Evolutionary conservation across 2,888 invertebrate genomes (phyloP), one percentile per base, ranked within the genome.

Genomic region (Lottia scabra): DNA sequence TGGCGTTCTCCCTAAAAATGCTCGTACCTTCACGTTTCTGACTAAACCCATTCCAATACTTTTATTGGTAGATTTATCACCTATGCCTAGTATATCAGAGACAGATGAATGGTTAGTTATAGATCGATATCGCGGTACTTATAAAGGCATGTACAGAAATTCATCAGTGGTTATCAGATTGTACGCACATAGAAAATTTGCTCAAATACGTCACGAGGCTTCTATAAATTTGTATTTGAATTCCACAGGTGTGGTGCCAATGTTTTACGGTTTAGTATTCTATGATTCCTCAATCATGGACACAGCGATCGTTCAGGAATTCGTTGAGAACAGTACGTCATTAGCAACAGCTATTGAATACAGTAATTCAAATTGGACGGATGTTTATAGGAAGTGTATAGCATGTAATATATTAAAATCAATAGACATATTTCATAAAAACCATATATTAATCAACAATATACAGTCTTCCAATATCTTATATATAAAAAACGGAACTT

Each of bases 361-460:
- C 0, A 38, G 56, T 12, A 48, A 16, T 30, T 65, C 65, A 16
- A 15, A 56, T 0, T 56, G 56, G 56, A 23, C 23, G 13, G 56
- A 56, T 56, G 23, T 23, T 23, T 56, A 56, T 19, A 19, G 56
- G 12, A 23, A 23, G 23, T 56, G 65, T 16, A 15, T 70, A 23
- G n/a, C 23, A 12, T 23, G 63, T n/a, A 65, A 65, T 1, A 56
- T 65, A 16, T n/a, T 38, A 0, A 38, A 65, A 13, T 65, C 70
- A 3, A 43, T 48, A 0, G 26, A 43, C 23, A 38, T 70, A 65
- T 43, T 70, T 44, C 70, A 70, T 56, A 43, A 65, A 15, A 15
- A 56, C 13, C 65, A 70, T 16, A 43, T 70, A 19, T 65, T 70
- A 16, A 65, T 70, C 15, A 70, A 70, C 43, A 66, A 66, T 38